A percentile compares a stretch with the other conserved stretches of the same genome.
These are phyloP conservation scores for Tenthredo mesomela DNA, from an alignment of 2,888 invertebrate genomes.

Conservation along the genomic window DNA sequence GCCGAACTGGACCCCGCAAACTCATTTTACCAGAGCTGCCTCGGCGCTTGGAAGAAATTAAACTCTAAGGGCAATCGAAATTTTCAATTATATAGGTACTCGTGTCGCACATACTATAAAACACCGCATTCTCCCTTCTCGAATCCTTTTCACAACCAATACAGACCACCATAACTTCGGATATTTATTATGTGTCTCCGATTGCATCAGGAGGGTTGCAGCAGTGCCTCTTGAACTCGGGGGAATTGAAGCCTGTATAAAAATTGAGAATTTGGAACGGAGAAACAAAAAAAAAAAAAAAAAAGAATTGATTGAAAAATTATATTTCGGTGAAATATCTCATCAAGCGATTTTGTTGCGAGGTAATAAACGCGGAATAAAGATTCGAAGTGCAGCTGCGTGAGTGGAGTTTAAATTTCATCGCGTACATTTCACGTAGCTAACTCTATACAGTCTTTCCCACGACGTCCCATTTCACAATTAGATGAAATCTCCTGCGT, in stretches of 20 bases:
- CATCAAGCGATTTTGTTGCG: neutral
- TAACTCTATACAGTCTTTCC: neutral
- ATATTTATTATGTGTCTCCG: constrained; percentile 57
- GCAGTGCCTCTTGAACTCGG: neutral
- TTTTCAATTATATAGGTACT: constrained; percentile 62
- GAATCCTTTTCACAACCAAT: neutral
- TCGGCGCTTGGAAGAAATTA: constrained; percentile 55
- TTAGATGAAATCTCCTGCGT: constrained; percentile 14
- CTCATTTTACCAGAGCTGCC: neutral
- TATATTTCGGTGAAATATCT: neutral
- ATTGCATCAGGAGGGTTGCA: constrained; percentile 17
- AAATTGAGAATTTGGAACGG: neutral
- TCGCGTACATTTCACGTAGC: neutral
- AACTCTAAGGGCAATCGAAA: constrained; percentile 63
- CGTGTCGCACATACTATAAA: constrained; percentile 62
- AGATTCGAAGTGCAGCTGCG: neutral
- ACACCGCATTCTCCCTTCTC: constrained; percentile 27
- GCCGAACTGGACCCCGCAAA: constrained; percentile 36
- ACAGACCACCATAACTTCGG: constrained; percentile 26
- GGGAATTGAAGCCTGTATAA: neutral
- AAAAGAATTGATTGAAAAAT: neutral
- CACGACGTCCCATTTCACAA: constrained; percentile 27
- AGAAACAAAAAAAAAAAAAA: too few species aligned
- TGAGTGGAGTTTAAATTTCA: constrained; percentile 14
- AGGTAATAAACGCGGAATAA: neutral